phyloP scores from a whole-genome alignment of 2,888 invertebrate genomes.

The Cryptocephalus moraei region DNA sequence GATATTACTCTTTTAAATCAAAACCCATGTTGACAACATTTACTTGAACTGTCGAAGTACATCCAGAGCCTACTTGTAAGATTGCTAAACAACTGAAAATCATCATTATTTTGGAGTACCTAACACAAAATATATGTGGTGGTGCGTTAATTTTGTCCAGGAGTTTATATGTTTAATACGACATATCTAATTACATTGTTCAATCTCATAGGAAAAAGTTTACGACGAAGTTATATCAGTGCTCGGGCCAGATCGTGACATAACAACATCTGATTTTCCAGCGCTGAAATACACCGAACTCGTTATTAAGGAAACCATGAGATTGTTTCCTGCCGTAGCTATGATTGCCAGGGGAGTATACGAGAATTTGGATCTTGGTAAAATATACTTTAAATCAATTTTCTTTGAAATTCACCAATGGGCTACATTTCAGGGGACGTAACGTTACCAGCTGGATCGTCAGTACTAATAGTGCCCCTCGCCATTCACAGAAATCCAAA shows the following conservation, averaged over 20 bases:
- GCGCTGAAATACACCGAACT: slow-evolving; percentile 11
- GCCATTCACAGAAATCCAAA: neutral
- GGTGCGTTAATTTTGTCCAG: too few relatives aligned
- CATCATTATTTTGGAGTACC: too few relatives aligned
- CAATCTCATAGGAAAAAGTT: neutral
- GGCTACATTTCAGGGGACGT: neutral
- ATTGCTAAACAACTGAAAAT: too few relatives aligned
- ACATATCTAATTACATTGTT: too few relatives aligned
- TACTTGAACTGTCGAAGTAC: too few relatives aligned
- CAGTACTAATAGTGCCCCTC: neutral
- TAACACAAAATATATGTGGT: too few relatives aligned
- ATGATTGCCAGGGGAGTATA: neutral
- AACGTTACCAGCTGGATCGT: neutral
- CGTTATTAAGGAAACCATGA: slow-evolving; percentile 13
- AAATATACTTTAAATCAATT: neutral
- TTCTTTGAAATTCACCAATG: too few relatives aligned
- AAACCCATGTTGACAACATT: too few relatives aligned
- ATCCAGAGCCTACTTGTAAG: too few relatives aligned
- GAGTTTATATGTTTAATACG: too few relatives aligned
- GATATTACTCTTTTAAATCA: too few relatives aligned
- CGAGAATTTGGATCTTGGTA: slow-evolving; percentile 13
- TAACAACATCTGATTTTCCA: slow-evolving; percentile 5
- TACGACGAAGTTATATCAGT: neutral
- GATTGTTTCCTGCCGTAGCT: slow-evolving; percentile 11
- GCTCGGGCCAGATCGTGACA: neutral